Conservation (phyloP, 2,888 invertebrate species). For the Luffia ferchaultella region DNA sequence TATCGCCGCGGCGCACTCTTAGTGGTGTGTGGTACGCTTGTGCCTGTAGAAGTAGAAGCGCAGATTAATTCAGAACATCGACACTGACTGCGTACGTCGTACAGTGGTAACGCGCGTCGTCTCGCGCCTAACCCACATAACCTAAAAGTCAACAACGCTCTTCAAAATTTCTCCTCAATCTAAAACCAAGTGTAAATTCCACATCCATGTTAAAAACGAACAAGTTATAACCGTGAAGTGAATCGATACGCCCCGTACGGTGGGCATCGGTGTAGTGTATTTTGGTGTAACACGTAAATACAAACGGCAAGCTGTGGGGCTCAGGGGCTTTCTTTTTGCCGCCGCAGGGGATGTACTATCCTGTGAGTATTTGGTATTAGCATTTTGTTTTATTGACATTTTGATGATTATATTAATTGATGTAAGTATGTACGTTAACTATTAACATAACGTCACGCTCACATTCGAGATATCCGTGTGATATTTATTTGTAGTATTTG, state of each 20-base stretch:
- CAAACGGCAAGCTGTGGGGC: constrained; percentile 96
- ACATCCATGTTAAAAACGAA: constrained; percentile 60
- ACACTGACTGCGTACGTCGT: constrained; percentile 61
- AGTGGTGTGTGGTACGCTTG: neutral
- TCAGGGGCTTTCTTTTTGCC: constrained; percentile 95
- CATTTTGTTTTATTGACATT: no score
- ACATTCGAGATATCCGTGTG: no score
- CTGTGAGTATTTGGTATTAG: constrained; percentile 73
- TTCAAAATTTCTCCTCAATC: constrained; percentile 33
- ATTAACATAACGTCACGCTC: no score
- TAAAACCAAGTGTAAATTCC: constrained; percentile 22
- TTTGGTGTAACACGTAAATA: constrained; percentile 68
- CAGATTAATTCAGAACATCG: constrained; percentile 36
- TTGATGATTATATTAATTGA: no score
- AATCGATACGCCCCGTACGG: constrained; percentile 40
- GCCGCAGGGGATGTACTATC: constrained; percentile 97
- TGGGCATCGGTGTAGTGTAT: constrained; percentile 61
- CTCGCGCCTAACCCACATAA: constrained; percentile 57
- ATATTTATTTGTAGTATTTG: no score
- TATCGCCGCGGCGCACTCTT: neutral
- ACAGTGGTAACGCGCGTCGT: constrained; percentile 54
- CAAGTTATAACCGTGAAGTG: constrained; percentile 58
- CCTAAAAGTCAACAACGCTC: constrained; percentile 49
- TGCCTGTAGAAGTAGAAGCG: neutral
- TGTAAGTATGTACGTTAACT: no score